phyloP scores from a whole-genome alignment of 2,888 invertebrate species.

The Carpatolechia fugitivella region DNA sequence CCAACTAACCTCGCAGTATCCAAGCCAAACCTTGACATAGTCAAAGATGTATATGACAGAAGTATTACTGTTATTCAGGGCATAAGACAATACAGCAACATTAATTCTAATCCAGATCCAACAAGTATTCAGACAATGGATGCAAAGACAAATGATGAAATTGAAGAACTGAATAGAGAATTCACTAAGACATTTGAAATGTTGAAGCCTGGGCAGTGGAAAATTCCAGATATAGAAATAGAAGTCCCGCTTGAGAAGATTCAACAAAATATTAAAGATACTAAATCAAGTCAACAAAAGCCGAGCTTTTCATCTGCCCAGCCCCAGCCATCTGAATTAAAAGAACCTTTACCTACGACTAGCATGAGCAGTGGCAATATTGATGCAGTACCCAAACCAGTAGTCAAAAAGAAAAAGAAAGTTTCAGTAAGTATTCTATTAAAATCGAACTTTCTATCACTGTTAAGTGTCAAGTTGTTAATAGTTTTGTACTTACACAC shows the following conservation, averaged over 20 bases:
- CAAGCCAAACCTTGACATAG: constrained; percentile 45
- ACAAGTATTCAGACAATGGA: not conserved
- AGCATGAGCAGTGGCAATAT: too few relatives aligned
- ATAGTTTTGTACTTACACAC: not conserved
- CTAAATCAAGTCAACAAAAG: too few relatives aligned
- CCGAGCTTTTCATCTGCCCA: too few relatives aligned
- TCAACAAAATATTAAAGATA: too few relatives aligned
- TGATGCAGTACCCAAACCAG: constrained; percentile 42
- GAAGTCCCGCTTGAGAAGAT: not conserved
- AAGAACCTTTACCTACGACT: too few relatives aligned
- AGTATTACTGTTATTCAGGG: constrained; percentile 85
- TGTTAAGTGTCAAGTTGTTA: not conserved
- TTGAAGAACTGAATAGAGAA: constrained; percentile 66
- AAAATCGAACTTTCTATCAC: not conserved
- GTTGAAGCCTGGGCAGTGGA: constrained; percentile 37
- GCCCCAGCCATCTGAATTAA: too few relatives aligned
- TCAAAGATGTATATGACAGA: constrained; percentile 78
- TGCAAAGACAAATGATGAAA: constrained; percentile 53
- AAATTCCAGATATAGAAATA: not conserved
- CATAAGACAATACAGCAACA: not conserved
- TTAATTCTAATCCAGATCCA: not conserved
- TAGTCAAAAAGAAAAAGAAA: constrained; percentile 64
- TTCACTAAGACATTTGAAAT: constrained; percentile 67
- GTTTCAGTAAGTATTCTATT: constrained; percentile 52
- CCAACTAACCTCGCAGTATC: constrained; percentile 52